A percentile compares a stretch with the other conserved stretches of the same genome.
Evolutionary conservation across 2,113 vertebrate genomes (phyloP).

Genomic region (Cheirogaleus medius): DNA sequence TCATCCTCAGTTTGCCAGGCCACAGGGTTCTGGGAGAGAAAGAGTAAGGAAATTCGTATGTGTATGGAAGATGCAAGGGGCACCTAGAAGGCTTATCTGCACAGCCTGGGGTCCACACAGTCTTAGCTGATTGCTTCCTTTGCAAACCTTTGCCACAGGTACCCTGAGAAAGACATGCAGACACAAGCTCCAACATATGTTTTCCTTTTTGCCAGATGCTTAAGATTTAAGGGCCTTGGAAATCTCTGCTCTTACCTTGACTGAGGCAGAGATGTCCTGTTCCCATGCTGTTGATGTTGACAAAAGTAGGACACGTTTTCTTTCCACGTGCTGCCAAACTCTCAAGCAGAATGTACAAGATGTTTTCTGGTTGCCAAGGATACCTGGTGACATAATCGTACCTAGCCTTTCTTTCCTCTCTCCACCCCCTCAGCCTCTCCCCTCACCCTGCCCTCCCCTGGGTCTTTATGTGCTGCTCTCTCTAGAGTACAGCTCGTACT

Average conservation of each 20-base stretch:
- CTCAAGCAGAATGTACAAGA: constrained; percentile 53
- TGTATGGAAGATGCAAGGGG: background rate
- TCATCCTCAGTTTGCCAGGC: background rate
- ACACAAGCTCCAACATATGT: background rate
- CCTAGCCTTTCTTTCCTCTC: constrained; percentile 69
- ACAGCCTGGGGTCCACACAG: background rate
- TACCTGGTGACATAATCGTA: constrained; percentile 62
- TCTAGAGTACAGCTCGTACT: constrained; percentile 27
- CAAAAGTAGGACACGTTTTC: constrained; percentile 55
- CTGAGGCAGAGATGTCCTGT: constrained; percentile 14
- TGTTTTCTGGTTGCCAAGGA: constrained; percentile 76
- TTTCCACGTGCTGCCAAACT: constrained; percentile 61
- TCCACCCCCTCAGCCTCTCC: constrained; percentile 24
- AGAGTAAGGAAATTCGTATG: background rate
- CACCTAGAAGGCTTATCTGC: background rate
- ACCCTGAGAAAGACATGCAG: background rate
- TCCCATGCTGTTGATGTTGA: constrained; percentile 40
- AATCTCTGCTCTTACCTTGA: constrained; percentile 2
- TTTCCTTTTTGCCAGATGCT: background rate
- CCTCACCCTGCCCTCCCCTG: background rate
- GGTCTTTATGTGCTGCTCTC: constrained; percentile 24
- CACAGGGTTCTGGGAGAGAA: background rate
- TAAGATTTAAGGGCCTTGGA: background rate
- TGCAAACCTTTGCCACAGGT: background rate
- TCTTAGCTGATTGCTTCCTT: background rate